Base-by-base conservation (phyloP, 2,888 invertebrate species). In the Leucania comma region DNA sequence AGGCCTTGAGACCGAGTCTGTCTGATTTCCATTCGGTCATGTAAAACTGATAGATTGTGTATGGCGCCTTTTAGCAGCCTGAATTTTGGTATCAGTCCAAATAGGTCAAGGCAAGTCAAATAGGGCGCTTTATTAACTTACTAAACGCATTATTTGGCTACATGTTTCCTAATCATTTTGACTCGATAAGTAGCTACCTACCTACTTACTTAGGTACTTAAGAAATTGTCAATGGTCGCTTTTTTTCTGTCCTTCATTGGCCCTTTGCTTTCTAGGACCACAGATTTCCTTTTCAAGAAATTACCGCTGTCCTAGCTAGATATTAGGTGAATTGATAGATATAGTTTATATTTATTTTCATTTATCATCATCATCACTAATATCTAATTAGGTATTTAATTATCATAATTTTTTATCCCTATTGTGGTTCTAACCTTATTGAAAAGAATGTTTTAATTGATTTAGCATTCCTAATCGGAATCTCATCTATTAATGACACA, bases 41-140 rank as follows among this genome's bases (percentile, higher is more conserved):
- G 9, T 2, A 5, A 48, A 53, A 54, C 6, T 68, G 53, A 59
- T 53, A 29, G 24, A 54, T 26, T 68, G 29, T 54, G 12, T 22
- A 22, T 60, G 38, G 69, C 29, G 29, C 48, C 48, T 58, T 32
- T 50, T 12, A 22, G 14, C 20, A 57, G 32, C 42, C 20, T 72
- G 14, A 5, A 42, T 46, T 57, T 72, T 75, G 57, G 42, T 46
- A 35, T 1, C 4, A 14, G 9, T 35, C 76, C 42, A 67, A 75
- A 75, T 75, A 42, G 24, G 48, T 56, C 56, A 72, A 57, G 66
- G 75, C 24, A n/a, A 32, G 6, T 10, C 9, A 24, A 32, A 75
- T 50, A 42, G 48, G 48, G 26, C 8, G 22, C 10, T 17, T 38
- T 75, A 32, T 42, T 32, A 56, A 57, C 50, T 68, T 65, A 56